Percentiles rank a stretch among this genome's conserved stretches.
phyloP scores from a whole-genome alignment of 2,797 vertebrate species.

The Acipenser transmontanus region DNA sequence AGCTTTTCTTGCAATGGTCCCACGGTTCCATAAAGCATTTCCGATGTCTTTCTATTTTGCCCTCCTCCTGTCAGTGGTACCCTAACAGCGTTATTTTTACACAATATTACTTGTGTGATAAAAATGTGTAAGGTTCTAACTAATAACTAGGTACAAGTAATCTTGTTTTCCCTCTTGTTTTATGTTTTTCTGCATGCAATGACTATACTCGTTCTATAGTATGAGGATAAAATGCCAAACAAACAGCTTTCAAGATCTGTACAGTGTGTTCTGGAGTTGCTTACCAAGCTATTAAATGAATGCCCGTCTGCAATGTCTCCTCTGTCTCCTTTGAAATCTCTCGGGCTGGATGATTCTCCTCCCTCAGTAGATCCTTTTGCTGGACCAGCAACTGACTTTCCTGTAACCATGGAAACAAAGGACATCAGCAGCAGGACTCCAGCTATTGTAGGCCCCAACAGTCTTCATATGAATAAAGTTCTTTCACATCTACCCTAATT shows the following conservation, averaged over 20 bases:
- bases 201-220: too few species aligned
- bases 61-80: too few species aligned
- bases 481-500: slow-evolving; percentile 4
- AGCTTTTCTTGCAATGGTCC: too few species aligned
- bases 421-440: slow-evolving; percentile 11
- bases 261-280: neutral
- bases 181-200: too few species aligned
- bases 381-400: neutral
- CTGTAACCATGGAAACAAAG: slow-evolving; percentile 20
- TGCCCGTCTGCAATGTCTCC: neutral
- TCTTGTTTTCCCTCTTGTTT: too few species aligned
- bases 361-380: neutral
- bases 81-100: too few species aligned
- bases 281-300: neutral
- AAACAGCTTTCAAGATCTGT: slow-evolving; percentile 11
- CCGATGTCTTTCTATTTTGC: too few species aligned
- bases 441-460: neutral
- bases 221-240: neutral
- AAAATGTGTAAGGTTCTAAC: too few species aligned
- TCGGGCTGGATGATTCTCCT: slow-evolving; percentile 12
- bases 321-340: neutral
- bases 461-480: slow-evolving; percentile 4
- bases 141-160: too few species aligned
- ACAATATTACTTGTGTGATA: too few species aligned
- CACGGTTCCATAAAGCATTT: too few species aligned